phyloP scores from a whole-genome alignment of 2,888 invertebrate genomes.

The Eupithecia abbreviata region DNA sequence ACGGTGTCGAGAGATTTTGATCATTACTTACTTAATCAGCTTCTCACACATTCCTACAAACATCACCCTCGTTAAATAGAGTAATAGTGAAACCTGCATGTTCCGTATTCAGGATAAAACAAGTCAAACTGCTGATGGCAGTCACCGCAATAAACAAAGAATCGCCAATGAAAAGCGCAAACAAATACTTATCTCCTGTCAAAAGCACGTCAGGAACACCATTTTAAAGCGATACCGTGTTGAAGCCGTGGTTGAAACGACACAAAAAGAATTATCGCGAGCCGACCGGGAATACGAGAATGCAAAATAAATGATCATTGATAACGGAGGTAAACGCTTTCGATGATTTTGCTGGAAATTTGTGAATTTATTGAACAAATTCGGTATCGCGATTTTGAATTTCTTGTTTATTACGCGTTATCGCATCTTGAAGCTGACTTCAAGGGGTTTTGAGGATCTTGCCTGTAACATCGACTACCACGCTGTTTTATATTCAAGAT shows the following conservation, averaged over 20 bases:
- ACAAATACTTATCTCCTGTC: slow-evolving; percentile 13
- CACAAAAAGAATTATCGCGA: slow-evolving; percentile 13
- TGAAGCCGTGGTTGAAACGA: neutral
- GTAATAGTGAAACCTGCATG: neutral
- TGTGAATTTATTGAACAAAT: neutral
- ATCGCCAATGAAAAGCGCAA: neutral
- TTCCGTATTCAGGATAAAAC: neutral
- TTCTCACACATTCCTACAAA: neutral
- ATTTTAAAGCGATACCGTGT: slow-evolving; percentile 3
- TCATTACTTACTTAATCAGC: too few relatives aligned
- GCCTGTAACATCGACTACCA: too few relatives aligned
- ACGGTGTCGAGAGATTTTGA: too few relatives aligned
- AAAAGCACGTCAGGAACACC: slow-evolving; percentile 7
- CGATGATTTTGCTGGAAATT: neutral
- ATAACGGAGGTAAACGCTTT: slow-evolving; percentile 1
- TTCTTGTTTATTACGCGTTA: neutral
- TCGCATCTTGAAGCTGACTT: neutral
- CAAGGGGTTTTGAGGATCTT: neutral
- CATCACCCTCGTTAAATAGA: neutral
- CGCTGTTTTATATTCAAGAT: too few relatives aligned
- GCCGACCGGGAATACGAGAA: neutral
- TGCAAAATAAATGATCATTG: slow-evolving; percentile 5
- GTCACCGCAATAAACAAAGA: neutral
- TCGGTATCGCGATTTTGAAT: neutral
- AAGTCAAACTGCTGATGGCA: neutral